Evolutionary conservation across 2,888 invertebrate genomes (phyloP).

Genomic region (Horisme vitalbata): DNA sequence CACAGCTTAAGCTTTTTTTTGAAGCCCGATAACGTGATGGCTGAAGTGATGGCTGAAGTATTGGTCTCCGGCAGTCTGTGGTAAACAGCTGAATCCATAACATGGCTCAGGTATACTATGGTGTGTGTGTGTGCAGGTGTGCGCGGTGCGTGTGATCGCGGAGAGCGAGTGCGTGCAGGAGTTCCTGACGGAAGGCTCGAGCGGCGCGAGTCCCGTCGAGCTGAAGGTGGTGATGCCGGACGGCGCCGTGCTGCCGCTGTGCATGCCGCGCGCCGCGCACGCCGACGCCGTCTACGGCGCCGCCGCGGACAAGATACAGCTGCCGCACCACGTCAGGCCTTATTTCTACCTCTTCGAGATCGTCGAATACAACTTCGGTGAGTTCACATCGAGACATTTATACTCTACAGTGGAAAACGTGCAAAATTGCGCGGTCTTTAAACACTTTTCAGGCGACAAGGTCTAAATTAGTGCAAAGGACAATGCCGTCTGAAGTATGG

Average conservation of each 20-base stretch:
- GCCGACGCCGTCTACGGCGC: conserved; percentile 96
- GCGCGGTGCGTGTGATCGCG: conserved; percentile 98
- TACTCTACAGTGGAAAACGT: too few species aligned
- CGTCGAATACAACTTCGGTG: conserved; percentile 98
- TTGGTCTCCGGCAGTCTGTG: too few species aligned
- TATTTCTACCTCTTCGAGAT: conserved; percentile 99
- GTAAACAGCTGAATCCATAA: too few species aligned
- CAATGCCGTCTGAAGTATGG: too few species aligned
- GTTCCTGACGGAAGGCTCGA: conserved; percentile 96
- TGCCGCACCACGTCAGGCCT: conserved; percentile 91
- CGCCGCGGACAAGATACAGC: conserved; percentile 91
- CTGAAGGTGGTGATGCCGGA: conserved; percentile 94
- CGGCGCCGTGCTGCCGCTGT: conserved; percentile 93
- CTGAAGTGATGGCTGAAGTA: too few species aligned
- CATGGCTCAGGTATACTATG: too few species aligned
- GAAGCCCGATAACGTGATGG: too few species aligned
- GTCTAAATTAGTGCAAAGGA: too few species aligned
- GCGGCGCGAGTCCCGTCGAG: conserved; percentile 89
- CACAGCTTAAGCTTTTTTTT: too few species aligned
- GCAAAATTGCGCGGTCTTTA: too few species aligned
- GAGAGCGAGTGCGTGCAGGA: conserved; percentile 99
- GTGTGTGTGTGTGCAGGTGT: conserved; percentile 80
- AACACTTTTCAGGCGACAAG: too few species aligned
- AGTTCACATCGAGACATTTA: conserved; percentile 45
- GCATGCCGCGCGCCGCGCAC: conserved; percentile 93